Evolutionary conservation across 2,888 invertebrate genomes (phyloP), one percentile per base, ranked within the genome.

Genomic region (Smittia aterrima): DNA sequence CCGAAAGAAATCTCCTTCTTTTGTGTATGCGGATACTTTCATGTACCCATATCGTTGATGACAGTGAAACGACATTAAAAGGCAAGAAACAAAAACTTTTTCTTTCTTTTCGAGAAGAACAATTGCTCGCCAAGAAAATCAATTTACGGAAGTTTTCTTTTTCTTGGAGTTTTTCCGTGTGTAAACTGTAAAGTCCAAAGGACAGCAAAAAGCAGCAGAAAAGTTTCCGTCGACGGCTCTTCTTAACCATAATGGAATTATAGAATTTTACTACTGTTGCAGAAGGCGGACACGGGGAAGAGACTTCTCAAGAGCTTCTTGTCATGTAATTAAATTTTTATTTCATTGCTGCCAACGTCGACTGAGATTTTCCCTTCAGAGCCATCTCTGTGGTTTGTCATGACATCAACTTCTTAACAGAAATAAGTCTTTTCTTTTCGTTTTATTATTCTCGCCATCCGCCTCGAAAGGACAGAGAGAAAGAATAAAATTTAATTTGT

Each of bases 271-370:
- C 58, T 20, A 58, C 20, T 58, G n/a, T 58, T 58, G 18, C 58
- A 20, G 58, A 58, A 58, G 58, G 58, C 58, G 7, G 22, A 58
- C 20, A 58, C 18, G 58, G 58, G 18, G 20, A 47, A 47, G 47
- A n/a, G 47, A 47, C 58, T n/a, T 20, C n/a, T 16, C n/a, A 18
- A 47, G 18, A 47, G 18, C n/a, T 47, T 47, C 22, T 18, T 22
- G 40, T 22, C 67, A n/a, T 47, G 67, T 67, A 67, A 67, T 67
- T 41, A 41, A 41, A 67, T 67, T 67, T 41, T 67, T 22, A 18
- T 58, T 58, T 20, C 58, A 9, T 20, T 20, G 20, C 9, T 58
- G 20, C 58, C 9, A 18, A 9, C 58, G 58, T 18, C 58, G 9
- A 18, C 18, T 18, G 18, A 58, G 18, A 20, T 13, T 58, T 58